Conservation (phyloP, 2,888 invertebrate genomes). For the Pyrocoelia pectoralis region DNA sequence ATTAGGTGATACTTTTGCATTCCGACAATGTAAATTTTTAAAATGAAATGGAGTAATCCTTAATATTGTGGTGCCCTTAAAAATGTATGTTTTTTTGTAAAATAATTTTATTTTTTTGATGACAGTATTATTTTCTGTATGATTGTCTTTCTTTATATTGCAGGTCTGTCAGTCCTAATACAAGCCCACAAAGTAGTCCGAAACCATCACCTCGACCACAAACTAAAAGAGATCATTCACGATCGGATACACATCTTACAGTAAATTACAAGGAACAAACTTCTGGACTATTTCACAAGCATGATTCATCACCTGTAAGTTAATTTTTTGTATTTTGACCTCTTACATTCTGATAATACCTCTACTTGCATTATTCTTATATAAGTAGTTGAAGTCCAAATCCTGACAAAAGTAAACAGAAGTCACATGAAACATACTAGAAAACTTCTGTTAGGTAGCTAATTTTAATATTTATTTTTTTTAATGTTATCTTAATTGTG, state of each 20-base stretch:
- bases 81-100: conserved; percentile 10
- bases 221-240: conserved; percentile 52
- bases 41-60: conserved; percentile 1
- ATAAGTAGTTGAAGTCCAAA: no score
- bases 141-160: background rate
- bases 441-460: no score
- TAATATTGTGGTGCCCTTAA: background rate
- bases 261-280: conserved; percentile 34
- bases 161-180: conserved; percentile 55
- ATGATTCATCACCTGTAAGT: conserved; percentile 34
- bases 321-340: background rate
- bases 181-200: conserved; percentile 63
- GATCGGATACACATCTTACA: conserved; percentile 47
- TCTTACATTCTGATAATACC: no score
- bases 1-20: no score
- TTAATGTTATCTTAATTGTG: no score
- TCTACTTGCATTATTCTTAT: no score
- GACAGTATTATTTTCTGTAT: background rate
- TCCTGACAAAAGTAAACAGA: no score
- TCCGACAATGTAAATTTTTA: conserved; percentile 18
- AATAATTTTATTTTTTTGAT: conserved; percentile 17
- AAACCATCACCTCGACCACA: conserved; percentile 62
- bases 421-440: no score
- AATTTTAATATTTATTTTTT: no score
- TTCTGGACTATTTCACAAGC: conserved; percentile 21